These are phyloP conservation scores for Rhea americana DNA, from an alignment of 2,113 vertebrate genomes.

Conservation along the genomic window DNA sequence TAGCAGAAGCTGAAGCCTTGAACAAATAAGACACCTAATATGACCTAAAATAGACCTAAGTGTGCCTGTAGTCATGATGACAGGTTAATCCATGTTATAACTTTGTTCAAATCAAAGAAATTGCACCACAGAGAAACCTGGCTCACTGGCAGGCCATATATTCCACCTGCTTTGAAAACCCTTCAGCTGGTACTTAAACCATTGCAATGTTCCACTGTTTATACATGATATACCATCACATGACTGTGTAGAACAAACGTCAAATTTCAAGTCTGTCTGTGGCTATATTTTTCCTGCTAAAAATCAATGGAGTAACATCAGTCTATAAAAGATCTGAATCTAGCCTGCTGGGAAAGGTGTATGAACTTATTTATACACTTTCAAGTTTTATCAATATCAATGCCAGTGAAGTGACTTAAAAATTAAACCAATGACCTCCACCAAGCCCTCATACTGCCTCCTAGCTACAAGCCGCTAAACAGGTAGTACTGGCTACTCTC, in stretches of 20 bases:
- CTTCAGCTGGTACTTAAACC: not conserved
- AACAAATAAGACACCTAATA: not conserved
- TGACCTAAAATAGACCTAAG: fast-evolving
- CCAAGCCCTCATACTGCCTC: too few species aligned
- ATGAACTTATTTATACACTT: fast-evolving
- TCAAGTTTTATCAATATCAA: not conserved
- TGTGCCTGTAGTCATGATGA: not conserved
- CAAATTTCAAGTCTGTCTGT: not conserved
- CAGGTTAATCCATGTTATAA: fast-evolving
- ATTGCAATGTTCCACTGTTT: not conserved
- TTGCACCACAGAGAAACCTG: not conserved
- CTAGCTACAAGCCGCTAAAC: not conserved
- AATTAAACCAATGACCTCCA: not conserved
- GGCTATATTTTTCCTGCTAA: not conserved
- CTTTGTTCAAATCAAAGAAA: not conserved
- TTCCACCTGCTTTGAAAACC: not conserved
- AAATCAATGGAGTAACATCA: not conserved
- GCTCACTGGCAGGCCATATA: not conserved
- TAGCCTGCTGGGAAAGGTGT: not conserved
- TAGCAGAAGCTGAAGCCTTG: not conserved
- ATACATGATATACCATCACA: fast-evolving
- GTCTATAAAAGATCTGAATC: not conserved
- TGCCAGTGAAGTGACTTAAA: not conserved
- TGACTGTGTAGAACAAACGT: not conserved
- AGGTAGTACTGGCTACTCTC: not conserved